Evolutionary conservation across 2,797 vertebrate species (phyloP).

Genomic region (Sciurus vulgaris): DNA sequence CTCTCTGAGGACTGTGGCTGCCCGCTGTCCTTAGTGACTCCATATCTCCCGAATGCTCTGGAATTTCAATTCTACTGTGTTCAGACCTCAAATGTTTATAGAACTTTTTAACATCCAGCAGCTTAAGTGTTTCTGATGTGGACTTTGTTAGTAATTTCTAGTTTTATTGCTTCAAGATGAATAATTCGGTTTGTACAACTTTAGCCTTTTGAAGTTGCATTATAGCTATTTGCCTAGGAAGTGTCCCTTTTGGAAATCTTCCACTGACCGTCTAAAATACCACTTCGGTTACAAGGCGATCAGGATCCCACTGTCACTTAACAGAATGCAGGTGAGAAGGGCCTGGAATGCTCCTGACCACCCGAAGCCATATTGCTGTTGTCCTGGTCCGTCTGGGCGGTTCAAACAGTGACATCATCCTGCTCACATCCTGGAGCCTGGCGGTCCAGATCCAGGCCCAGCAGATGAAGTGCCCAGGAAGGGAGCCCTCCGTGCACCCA

Average conservation of each 20-base stretch:
- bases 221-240: neutral
- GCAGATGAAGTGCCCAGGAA: neutral
- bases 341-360: neutral
- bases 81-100: neutral
- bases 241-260: neutral
- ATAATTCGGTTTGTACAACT: neutral
- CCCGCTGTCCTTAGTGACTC: neutral
- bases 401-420: neutral
- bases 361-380: too few species aligned
- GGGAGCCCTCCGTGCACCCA: too few species aligned
- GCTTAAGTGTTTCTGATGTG: neutral
- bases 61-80: neutral
- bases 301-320: neutral
- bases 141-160: neutral
- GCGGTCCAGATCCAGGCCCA: neutral
- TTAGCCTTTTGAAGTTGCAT: neutral
- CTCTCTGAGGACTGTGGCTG: neutral
- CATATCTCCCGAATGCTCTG: neutral
- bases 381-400: neutral
- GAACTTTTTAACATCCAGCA: neutral
- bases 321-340: neutral
- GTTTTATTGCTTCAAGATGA: constrained; percentile 18
- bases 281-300: neutral
- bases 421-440: neutral
- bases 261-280: neutral